These are phyloP conservation scores for Hucho hucho DNA, from an alignment of 2,113 vertebrate genomes.

Conservation along the genomic window DNA sequence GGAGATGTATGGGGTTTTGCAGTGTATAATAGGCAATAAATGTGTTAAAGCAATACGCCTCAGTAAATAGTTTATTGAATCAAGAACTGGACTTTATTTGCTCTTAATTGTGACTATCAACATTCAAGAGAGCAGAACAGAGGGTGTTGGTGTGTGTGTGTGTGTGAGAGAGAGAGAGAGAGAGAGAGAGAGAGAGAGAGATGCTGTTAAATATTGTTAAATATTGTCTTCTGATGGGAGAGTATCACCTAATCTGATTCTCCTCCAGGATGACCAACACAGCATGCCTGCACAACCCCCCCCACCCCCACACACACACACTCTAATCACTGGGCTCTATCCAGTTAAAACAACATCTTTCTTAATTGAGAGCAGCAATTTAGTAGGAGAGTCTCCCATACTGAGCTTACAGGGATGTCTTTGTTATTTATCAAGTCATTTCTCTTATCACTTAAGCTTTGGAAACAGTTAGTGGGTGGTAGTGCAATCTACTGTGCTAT, in stretches of 20 bases:
- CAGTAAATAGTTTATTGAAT: conserved; percentile 59
- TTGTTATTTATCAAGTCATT: conserved; percentile 72
- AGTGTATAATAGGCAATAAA: conserved; percentile 53
- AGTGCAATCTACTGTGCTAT: conserved; percentile 60
- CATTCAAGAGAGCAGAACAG: conserved; percentile 23
- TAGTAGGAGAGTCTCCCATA: conserved; percentile 56
- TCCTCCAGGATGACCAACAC: conserved; percentile 45
- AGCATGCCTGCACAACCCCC: not conserved
- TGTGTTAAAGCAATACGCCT: conserved; percentile 40
- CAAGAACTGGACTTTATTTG: conserved; percentile 43
- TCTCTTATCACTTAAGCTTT: conserved; percentile 69
- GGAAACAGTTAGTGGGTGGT: conserved; percentile 70
- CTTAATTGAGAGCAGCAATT: conserved; percentile 72
- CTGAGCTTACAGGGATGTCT: conserved; percentile 57
- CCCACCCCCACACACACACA: conserved; percentile 14
- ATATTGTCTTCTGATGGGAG: conserved; percentile 12
- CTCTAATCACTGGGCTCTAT: conserved; percentile 64
- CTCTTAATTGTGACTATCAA: conserved; percentile 23
- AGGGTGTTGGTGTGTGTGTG: not conserved
- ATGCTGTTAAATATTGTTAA: conserved; percentile 28
- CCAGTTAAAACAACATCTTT: conserved; percentile 68
- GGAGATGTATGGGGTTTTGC: conserved; percentile 37
- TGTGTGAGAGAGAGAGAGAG: no score
- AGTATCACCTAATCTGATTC: conserved; percentile 37
- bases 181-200: conserved; percentile 6